phyloP scores from a whole-genome alignment of 2,888 invertebrate genomes.

The Hyposoter dolosus region DNA sequence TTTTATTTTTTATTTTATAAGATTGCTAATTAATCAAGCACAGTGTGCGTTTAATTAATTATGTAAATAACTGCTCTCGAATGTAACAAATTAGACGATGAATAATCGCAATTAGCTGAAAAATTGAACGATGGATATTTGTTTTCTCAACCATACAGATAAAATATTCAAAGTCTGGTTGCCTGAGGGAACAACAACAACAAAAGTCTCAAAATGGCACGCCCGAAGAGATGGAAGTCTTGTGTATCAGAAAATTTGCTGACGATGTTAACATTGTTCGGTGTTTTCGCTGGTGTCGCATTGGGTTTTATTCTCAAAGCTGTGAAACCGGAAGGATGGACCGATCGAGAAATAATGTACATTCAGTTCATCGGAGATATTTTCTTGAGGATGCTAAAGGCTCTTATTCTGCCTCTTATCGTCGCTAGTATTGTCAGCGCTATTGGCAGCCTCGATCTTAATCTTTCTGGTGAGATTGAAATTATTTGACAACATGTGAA shows the following conservation, averaged over 20 bases:
- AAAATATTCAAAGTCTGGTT: background rate
- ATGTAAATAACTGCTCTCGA: background rate
- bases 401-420: slow-evolving; percentile 90
- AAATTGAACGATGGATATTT: slow-evolving; percentile 19
- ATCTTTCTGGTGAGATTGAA: slow-evolving; percentile 86
- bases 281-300: slow-evolving; percentile 86
- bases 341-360: slow-evolving; percentile 88
- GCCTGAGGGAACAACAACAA: slow-evolving; percentile 9
- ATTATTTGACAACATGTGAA: background rate
- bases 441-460: slow-evolving; percentile 89
- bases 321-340: slow-evolving; percentile 84
- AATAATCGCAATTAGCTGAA: background rate
- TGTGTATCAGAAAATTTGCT: slow-evolving; percentile 85
- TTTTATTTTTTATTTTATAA: background rate
- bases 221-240: slow-evolving; percentile 77
- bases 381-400: slow-evolving; percentile 91
- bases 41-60: background rate
- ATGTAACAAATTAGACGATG: background rate
- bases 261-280: slow-evolving; percentile 87
- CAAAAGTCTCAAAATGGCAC: slow-evolving; percentile 72
- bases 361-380: slow-evolving; percentile 90
- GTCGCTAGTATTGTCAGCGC: slow-evolving; percentile 89
- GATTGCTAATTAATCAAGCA: background rate
- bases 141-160: slow-evolving; percentile 16
- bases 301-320: slow-evolving; percentile 86